Conservation (phyloP, 2,113 vertebrate genomes). For the Lamprologus lemairii region DNA sequence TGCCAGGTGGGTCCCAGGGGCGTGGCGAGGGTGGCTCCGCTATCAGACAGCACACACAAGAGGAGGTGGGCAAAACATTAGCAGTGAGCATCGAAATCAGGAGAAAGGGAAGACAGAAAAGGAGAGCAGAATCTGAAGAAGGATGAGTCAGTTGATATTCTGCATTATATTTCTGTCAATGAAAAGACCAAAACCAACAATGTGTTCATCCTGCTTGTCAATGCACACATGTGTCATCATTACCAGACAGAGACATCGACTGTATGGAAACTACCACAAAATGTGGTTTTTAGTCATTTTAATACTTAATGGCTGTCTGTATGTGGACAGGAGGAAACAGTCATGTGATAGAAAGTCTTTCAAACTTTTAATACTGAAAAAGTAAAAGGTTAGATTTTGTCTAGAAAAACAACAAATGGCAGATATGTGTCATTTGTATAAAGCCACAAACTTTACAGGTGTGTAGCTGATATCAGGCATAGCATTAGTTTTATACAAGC, state of each 20-base stretch:
- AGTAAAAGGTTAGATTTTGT: not conserved
- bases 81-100: constrained; percentile 58
- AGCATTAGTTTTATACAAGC: not conserved
- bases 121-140: not conserved
- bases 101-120: constrained; percentile 11
- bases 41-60: constrained; percentile 83
- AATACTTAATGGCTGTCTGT: not conserved
- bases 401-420: not conserved
- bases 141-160: not conserved
- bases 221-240: not conserved
- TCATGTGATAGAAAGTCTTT: not conserved
- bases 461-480: not conserved
- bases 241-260: not conserved
- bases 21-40: constrained; percentile 82
- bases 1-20: constrained; percentile 85
- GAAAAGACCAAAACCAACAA: not conserved
- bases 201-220: not conserved
- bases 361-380: not conserved
- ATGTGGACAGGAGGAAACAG: not conserved
- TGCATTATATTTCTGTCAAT: not conserved
- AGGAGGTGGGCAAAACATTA: constrained; percentile 79
- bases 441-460: not conserved
- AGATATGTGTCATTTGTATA: not conserved
- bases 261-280: not conserved
- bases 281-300: not conserved